A percentile compares a stretch with the other conserved stretches of the same genome.
Evolutionary conservation across 1,140 invertebrate species (phyloP).

Genomic region (Gryon sp.): DNA sequence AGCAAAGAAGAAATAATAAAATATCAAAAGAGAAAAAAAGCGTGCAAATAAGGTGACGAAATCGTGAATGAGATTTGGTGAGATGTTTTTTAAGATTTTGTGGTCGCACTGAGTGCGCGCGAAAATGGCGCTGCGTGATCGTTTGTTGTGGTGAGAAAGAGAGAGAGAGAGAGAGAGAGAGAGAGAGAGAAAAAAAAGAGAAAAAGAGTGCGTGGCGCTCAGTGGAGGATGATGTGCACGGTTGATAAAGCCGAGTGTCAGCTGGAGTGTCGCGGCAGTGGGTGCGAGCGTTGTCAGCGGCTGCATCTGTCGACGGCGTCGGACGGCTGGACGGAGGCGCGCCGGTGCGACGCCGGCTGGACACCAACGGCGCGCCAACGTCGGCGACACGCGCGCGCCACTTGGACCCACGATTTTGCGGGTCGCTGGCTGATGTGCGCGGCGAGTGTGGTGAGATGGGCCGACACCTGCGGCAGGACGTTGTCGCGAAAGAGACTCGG

Average conservation of each 20-base stretch:
- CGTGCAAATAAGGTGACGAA: too few species aligned
- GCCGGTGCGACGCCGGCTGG: neutral
- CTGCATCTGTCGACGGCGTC: constrained; percentile 24
- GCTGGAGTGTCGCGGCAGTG: constrained; percentile 24
- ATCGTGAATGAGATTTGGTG: too few species aligned
- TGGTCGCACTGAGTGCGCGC: too few species aligned
- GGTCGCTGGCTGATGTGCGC: constrained; percentile 59
- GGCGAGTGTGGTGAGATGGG: constrained; percentile 74
- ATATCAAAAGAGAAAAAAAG: too few species aligned
- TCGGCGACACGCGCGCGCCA: constrained; percentile 7
- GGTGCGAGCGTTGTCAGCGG: constrained; percentile 39
- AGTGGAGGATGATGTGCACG: constrained; percentile 20
- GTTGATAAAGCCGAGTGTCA: constrained; percentile 25
- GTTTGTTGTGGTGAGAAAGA: too few species aligned
- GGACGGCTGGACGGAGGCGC: too few species aligned
- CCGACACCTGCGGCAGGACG: constrained; percentile 47
- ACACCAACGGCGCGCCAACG: constrained; percentile 4
- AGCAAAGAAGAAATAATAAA: neutral
- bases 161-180: neutral
- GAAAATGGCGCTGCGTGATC: too few species aligned
- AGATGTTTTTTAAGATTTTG: too few species aligned
- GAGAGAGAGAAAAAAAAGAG: neutral
- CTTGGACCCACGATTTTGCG: constrained; percentile 1
- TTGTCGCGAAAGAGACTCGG: constrained; percentile 50
- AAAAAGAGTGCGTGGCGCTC: constrained; percentile 3